phyloP scores from a whole-genome alignment of 2,888 invertebrate genomes.

The Phlogophora meticulosa region DNA sequence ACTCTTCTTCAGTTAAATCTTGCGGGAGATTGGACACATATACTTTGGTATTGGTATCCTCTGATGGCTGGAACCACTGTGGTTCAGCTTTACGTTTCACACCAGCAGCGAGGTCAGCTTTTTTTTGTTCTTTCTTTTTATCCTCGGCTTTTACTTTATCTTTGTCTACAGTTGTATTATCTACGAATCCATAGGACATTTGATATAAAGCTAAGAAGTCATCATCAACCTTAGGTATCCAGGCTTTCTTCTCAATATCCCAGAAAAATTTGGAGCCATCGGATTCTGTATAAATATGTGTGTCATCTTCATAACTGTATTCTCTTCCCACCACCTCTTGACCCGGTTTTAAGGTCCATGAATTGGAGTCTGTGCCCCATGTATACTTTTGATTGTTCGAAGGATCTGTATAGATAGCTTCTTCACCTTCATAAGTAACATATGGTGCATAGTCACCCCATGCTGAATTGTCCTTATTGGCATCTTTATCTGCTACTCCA shows the following conservation, averaged over 20 bases:
- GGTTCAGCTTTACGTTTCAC: constrained; percentile 90
- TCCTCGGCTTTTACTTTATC: constrained; percentile 77
- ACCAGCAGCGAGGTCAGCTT: constrained; percentile 85
- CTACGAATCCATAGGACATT: constrained; percentile 97
- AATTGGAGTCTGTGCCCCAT: constrained; percentile 90
- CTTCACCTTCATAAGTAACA: constrained; percentile 93
- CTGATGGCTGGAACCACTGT: constrained; percentile 98
- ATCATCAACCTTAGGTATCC: constrained; percentile 99
- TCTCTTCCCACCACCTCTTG: constrained; percentile 79
- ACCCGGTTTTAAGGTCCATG: constrained; percentile 86
- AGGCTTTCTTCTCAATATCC: constrained; percentile 97
- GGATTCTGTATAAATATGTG: constrained; percentile 95
- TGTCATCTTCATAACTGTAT: constrained; percentile 94
- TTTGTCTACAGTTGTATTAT: constrained; percentile 87
- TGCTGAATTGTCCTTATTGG: constrained; percentile 47
- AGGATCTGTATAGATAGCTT: constrained; percentile 95
- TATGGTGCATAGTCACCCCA: constrained; percentile 91
- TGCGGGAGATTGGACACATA: constrained; percentile 98
- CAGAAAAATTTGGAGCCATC: constrained; percentile 98
- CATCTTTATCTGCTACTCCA: constrained; percentile 18
- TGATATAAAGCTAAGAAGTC: constrained; percentile 99
- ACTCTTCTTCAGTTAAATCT: constrained; percentile 97
- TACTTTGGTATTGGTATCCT: constrained; percentile 97
- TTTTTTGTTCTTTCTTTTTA: constrained; percentile 77
- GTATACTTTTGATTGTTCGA: constrained; percentile 92